Percentiles rank a stretch among this genome's conserved stretches.
These are phyloP conservation scores for Apodemia zela DNA, from an alignment of 2,888 invertebrate genomes.

Conservation along the genomic window DNA sequence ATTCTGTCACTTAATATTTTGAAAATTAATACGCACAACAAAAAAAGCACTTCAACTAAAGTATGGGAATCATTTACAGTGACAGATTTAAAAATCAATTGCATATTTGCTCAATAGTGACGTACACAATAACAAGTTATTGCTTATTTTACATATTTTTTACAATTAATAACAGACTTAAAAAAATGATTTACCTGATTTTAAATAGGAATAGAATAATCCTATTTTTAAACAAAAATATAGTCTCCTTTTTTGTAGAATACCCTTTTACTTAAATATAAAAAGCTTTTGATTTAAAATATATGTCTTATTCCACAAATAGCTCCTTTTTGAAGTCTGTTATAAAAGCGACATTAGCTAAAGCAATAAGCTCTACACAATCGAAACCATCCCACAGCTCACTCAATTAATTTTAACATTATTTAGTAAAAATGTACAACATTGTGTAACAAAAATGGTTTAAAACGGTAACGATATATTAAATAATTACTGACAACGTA, in stretches of 20 bases:
- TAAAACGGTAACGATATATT: constrained; percentile 14
- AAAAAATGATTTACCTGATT: not conserved
- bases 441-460: constrained; percentile 12
- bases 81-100: constrained; percentile 5
- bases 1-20: constrained; percentile 26
- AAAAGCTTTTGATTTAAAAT: not conserved
- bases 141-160: constrained; percentile 7
- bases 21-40: constrained; percentile 29
- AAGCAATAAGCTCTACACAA: constrained; percentile 7
- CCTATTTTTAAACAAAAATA: not conserved
- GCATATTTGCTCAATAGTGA: not conserved
- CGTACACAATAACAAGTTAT: constrained; percentile 2
- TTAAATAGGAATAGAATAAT: not conserved
- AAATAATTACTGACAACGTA: constrained; percentile 15
- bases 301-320: not conserved
- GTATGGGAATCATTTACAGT: constrained; percentile 30
- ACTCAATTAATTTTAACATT: constrained; percentile 13
- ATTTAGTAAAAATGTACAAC: constrained; percentile 16
- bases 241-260: not conserved
- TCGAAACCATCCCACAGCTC: constrained; percentile 8
- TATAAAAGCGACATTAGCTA: constrained; percentile 4
- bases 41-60: constrained; percentile 34
- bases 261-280: not conserved
- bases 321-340: constrained; percentile 15
- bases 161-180: constrained; percentile 14